These are phyloP conservation scores for Psettodes erumei DNA, from an alignment of 2,113 vertebrate genomes.

Conservation along the genomic window DNA sequence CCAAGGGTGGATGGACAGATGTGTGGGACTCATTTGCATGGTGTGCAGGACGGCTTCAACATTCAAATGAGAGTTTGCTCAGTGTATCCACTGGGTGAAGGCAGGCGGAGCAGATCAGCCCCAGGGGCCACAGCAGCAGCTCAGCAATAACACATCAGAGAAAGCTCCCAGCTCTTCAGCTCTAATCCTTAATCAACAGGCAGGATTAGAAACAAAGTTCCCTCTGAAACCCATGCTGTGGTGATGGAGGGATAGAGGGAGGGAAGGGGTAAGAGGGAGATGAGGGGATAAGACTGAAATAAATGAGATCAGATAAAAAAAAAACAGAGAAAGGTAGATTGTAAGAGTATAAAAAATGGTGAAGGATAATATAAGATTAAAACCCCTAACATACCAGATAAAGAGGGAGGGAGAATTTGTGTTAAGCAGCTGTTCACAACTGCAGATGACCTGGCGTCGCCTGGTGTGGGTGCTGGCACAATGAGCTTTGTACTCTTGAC, in stretches of 20 bases:
- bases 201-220: constrained; percentile 64
- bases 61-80: constrained; percentile 52
- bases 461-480: not conserved
- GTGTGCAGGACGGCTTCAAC: constrained; percentile 5
- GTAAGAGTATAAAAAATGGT: not conserved
- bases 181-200: constrained; percentile 74
- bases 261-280: not conserved
- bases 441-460: constrained; percentile 7
- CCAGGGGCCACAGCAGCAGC: constrained; percentile 10
- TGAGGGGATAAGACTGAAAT: constrained; percentile 8
- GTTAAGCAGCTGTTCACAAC: constrained; percentile 12
- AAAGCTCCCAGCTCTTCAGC: constrained; percentile 29
- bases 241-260: not conserved
- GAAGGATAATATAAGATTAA: constrained; percentile 13
- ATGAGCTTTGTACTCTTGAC: not conserved
- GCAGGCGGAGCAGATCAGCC: not conserved
- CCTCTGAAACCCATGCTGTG: constrained; percentile 19
- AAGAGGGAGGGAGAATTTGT: not conserved
- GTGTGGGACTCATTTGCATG: constrained; percentile 56
- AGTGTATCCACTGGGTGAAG: not conserved
- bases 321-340: not conserved
- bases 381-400: too few species aligned
- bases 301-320: constrained; percentile 27
- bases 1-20: constrained; percentile 7
- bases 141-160: constrained; percentile 25